These are phyloP conservation scores for Leptocoma aspasia DNA, from an alignment of 2,113 vertebrate genomes.

Conservation along the genomic window DNA sequence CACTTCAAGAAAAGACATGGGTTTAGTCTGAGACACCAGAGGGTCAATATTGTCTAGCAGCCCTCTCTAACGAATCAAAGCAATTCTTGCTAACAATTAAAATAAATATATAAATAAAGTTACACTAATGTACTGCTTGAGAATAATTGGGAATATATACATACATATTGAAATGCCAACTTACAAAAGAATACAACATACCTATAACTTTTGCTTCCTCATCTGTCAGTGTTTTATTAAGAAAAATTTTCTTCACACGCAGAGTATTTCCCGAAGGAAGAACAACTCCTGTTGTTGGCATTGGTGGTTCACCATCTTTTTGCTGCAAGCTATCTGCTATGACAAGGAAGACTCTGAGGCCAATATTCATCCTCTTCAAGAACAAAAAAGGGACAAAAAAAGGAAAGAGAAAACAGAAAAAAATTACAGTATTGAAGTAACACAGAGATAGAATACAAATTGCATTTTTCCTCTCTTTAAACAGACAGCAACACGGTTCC, in stretches of 20 bases:
- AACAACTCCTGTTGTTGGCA: conserved; percentile 96
- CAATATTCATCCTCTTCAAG: conserved; percentile 96
- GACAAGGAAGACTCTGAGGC: conserved; percentile 95
- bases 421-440: neutral
- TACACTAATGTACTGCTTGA: neutral
- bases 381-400: neutral
- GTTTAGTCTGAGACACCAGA: neutral
- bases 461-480: neutral
- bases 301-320: conserved; percentile 96
- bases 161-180: neutral
- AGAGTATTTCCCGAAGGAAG: conserved; percentile 98
- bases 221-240: conserved; percentile 97
- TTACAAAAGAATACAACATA: conserved; percentile 48
- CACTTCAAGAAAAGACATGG: neutral
- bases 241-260: conserved; percentile 98
- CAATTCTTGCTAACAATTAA: neutral
- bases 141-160: neutral
- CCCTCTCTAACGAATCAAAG: neutral
- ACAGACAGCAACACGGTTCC: accelerated
- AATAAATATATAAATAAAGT: neutral
- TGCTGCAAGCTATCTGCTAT: conserved; percentile 98
- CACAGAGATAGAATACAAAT: neutral
- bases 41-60: neutral
- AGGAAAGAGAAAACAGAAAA: neutral
- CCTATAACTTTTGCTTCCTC: conserved; percentile 99